Percentiles rank a stretch among this genome's conserved stretches.
Evolutionary conservation across 2,113 vertebrate species (phyloP).

Genomic region (Argyrosomus japonicus): DNA sequence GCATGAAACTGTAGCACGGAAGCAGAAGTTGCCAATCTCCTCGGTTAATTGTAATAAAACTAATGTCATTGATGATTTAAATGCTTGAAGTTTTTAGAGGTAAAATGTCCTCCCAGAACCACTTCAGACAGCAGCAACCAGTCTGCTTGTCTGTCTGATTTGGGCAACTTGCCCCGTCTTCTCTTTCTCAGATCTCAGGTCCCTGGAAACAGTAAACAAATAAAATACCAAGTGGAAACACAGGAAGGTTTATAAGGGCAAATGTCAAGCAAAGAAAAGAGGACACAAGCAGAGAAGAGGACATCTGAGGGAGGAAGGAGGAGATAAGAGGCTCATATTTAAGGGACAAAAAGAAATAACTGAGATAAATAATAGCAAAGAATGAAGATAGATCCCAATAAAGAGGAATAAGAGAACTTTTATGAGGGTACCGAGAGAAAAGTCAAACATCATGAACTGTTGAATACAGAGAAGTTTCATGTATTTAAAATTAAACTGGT

Average conservation of each 20-base stretch:
- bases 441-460: constrained; percentile 18
- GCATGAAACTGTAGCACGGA: not conserved
- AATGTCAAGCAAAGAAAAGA: constrained; percentile 56
- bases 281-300: constrained; percentile 40
- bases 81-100: not conserved
- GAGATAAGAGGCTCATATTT: constrained; percentile 45
- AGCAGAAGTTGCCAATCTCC: not conserved
- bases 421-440: constrained; percentile 9
- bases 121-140: not conserved
- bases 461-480: not conserved
- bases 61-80: not conserved
- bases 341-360: constrained; percentile 37
- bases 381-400: constrained; percentile 36
- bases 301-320: constrained; percentile 30
- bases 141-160: constrained; percentile 28
- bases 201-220: constrained; percentile 68
- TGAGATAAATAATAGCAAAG: constrained; percentile 35
- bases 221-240: constrained; percentile 70
- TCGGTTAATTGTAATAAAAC: not conserved
- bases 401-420: constrained; percentile 20
- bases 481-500: not conserved
- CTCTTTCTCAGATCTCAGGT: constrained; percentile 50
- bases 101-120: not conserved
- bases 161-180: not conserved
- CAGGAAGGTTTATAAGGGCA: constrained; percentile 62